Percentiles rank a stretch among this genome's conserved stretches.
Evolutionary conservation across 2,888 invertebrate species (phyloP).

Genomic region (Scotopteryx bipunctaria): DNA sequence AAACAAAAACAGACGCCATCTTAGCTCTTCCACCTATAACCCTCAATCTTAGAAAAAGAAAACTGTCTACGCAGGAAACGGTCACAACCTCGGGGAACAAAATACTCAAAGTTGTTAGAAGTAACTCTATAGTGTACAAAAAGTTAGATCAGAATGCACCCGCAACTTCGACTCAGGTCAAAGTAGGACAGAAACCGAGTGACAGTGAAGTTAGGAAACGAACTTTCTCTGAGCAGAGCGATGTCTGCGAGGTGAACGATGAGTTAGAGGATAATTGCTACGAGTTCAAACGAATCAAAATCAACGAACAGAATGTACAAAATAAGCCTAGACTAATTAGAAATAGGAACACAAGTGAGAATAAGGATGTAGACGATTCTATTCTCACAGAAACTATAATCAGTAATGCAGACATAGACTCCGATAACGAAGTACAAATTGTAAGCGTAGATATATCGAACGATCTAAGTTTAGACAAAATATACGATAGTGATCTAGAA

Average conservation of each 20-base stretch:
- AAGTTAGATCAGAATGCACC: slow-evolving; percentile 60
- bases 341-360: slow-evolving; percentile 54
- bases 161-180: slow-evolving; percentile 43
- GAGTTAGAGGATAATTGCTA: slow-evolving; percentile 71
- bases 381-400: slow-evolving; percentile 43
- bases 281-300: slow-evolving; percentile 72
- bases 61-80: slow-evolving; percentile 70
- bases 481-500: slow-evolving; percentile 63
- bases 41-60: slow-evolving; percentile 69
- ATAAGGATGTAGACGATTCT: slow-evolving; percentile 42
- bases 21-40: slow-evolving; percentile 59
- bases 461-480: slow-evolving; percentile 49
- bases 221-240: slow-evolving; percentile 68
- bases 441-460: slow-evolving; percentile 59
- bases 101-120: slow-evolving; percentile 74
- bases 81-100: slow-evolving; percentile 71
- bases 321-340: slow-evolving; percentile 68
- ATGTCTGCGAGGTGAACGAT: slow-evolving; percentile 62
- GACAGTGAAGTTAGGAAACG: slow-evolving; percentile 64
- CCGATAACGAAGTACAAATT: slow-evolving; percentile 73
- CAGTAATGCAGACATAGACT: slow-evolving; percentile 59
- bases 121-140: slow-evolving; percentile 75
- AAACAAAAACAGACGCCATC: slow-evolving; percentile 50
- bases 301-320: slow-evolving; percentile 52
- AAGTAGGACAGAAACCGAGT: slow-evolving; percentile 49